A percentile compares a stretch with the other conserved stretches of the same genome.
Conservation (phyloP, 37 sponge, comb jelly and placozoan species). For the Spongilla lacustris region DNA sequence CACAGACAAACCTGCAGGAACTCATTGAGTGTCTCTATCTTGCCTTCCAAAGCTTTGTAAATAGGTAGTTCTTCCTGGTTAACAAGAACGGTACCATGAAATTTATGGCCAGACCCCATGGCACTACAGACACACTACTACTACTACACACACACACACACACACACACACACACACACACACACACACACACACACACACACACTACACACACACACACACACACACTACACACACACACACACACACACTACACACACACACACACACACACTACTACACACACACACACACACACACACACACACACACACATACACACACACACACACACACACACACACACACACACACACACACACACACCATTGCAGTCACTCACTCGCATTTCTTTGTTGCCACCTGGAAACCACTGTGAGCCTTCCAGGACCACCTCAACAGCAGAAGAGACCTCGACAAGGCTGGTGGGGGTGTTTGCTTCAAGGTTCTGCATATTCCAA, state of each 20-base stretch:
- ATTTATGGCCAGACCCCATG: no score
- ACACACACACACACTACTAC: slow-evolving; percentile 18
- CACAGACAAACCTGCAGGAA: slow-evolving; percentile 56
- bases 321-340: slow-evolving; percentile 23
- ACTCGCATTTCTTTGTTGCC: slow-evolving; percentile 76
- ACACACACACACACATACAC: slow-evolving; percentile 22
- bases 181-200: no score
- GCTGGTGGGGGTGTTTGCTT: not conserved
- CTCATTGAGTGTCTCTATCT: slow-evolving; percentile 68
- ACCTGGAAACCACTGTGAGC: slow-evolving; percentile 69
- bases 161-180: slow-evolving; percentile 7
- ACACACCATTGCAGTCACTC: not conserved
- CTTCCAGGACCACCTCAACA: slow-evolving; percentile 52
- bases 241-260: no score
- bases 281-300: slow-evolving; percentile 16
- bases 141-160: not conserved
- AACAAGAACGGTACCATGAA: no score
- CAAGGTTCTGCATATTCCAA: not conserved
- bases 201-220: no score
- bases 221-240: no score
- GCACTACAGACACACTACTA: no score
- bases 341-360: slow-evolving; percentile 26
- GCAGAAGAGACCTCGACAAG: slow-evolving; percentile 10
- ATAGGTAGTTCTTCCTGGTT: slow-evolving; percentile 41
- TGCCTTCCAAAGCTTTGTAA: slow-evolving; percentile 52